Conservation (phyloP, 1,140 invertebrate species). For the Probaryconus sp. region DNA sequence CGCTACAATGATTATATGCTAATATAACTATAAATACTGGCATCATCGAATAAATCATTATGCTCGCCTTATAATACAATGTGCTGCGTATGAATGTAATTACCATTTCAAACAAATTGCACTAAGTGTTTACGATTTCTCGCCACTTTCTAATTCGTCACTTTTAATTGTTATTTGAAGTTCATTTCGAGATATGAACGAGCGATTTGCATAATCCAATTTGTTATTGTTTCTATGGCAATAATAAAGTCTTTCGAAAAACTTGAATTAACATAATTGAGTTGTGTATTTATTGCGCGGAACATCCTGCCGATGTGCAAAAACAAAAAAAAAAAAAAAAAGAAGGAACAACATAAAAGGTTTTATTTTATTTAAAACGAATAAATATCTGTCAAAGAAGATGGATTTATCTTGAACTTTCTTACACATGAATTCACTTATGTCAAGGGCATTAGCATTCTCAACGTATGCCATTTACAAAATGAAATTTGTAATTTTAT, state of each 20-base stretch:
- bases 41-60: conserved; percentile 52
- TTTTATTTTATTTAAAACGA: too few relatives aligned
- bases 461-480: too few relatives aligned
- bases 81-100: conserved; percentile 37
- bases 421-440: too few relatives aligned
- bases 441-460: conserved; percentile 23
- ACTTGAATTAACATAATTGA: conserved; percentile 20
- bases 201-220: conserved; percentile 41
- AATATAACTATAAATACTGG: conserved; percentile 43
- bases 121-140: conserved; percentile 57
- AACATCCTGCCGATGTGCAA: too few relatives aligned
- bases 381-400: too few relatives aligned
- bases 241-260: conserved; percentile 16
- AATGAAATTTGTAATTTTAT: conserved; percentile 20
- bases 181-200: conserved; percentile 3
- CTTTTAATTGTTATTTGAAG: conserved; percentile 34
- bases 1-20: conserved; percentile 35
- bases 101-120: conserved; percentile 56
- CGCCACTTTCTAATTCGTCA: conserved; percentile 56
- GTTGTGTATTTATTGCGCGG: conserved; percentile 21
- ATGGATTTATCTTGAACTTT: too few relatives aligned
- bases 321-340: too few relatives aligned
- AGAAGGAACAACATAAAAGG: too few relatives aligned
- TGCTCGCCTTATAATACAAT: conserved; percentile 38
- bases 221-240: conserved; percentile 31